Base-by-base conservation (phyloP, 2,888 invertebrate species). In the Microctonus brassicae region DNA sequence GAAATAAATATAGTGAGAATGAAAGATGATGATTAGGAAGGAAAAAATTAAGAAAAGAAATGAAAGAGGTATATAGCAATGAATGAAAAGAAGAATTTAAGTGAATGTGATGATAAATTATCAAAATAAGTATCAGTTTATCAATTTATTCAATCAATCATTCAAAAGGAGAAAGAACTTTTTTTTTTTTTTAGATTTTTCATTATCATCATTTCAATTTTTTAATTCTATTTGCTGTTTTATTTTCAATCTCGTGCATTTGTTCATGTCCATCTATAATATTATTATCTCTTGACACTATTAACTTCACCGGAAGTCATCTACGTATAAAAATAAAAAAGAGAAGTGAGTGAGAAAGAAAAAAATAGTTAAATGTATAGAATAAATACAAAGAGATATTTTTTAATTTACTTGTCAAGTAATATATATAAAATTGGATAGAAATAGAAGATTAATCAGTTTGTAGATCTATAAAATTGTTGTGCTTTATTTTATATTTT, bases 201-300 rank as follows among this genome's bases (percentile, higher is more conserved):
- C 13, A 11, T 33, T 33, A 10, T 29, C n/a, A 0, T 22, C 52
- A 11, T 33, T 24, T 55, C 26, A 5, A 3, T 24, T 47, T 26
- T 47, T 24, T 10, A 10, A 11, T 17, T n/a, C 7, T 26, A 13
- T 33, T 64, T 29, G 24, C 13, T 13, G 11, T 62, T 6, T 17
- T 17, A 26, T 0, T 47, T 3, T 9, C 52, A 64, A 52, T 62
- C 42, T 39, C 39, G 24, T 9, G 13, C 52, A n/a, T 33, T 52
- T n/a, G 17, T 17, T 64, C 10, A 52, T 29, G 29, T 22, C n/a
- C 36, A 55, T n/a, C 60, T 24, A 17, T 17, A 24, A 52, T 64
- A 64, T 52, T 64, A 64, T 64, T 64, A 64, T 64, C 63, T 64
- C 63, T 64, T 52, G 52, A 10, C 22, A 47, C 34, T 39, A n/a